Evolutionary conservation across 2,888 invertebrate genomes (phyloP).

Genomic region (Melanargia galathea): DNA sequence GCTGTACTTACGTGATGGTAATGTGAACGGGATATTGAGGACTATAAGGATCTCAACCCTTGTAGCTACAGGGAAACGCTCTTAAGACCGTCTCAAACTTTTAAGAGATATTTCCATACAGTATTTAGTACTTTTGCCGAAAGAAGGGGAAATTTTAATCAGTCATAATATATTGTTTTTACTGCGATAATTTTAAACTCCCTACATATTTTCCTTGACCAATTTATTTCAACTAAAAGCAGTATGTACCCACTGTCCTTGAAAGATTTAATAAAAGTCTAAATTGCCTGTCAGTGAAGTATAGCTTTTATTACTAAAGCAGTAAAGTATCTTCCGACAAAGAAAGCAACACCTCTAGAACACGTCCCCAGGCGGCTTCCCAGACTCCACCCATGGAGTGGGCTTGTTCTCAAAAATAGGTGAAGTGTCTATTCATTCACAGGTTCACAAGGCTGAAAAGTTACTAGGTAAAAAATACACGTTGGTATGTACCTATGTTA

Average conservation of each 20-base stretch:
- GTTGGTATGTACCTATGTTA: neutral
- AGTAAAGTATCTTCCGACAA: slow-evolving; percentile 20
- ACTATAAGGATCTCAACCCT: no score
- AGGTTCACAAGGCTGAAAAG: slow-evolving; percentile 37
- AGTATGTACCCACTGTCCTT: neutral
- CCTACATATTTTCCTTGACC: neutral
- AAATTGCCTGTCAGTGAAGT: neutral
- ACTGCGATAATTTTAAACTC: neutral
- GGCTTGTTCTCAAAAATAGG: slow-evolving; percentile 31
- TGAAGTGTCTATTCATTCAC: slow-evolving; percentile 37
- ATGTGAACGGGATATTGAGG: no score
- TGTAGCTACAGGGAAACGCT: no score
- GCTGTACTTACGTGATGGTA: neutral
- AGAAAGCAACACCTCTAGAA: slow-evolving; percentile 24
- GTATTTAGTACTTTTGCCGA: no score
- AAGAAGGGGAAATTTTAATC: no score
- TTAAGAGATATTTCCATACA: neutral
- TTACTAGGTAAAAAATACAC: slow-evolving; percentile 33
- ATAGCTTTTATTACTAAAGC: slow-evolving; percentile 6
- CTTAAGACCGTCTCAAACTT: no score
- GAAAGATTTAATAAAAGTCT: neutral
- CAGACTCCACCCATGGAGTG: slow-evolving; percentile 36
- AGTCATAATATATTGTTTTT: neutral
- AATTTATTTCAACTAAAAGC: neutral
- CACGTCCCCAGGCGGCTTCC: slow-evolving; percentile 32